phyloP scores from a whole-genome alignment of 1,140 invertebrate species.

The Neelides sp. region DNA sequence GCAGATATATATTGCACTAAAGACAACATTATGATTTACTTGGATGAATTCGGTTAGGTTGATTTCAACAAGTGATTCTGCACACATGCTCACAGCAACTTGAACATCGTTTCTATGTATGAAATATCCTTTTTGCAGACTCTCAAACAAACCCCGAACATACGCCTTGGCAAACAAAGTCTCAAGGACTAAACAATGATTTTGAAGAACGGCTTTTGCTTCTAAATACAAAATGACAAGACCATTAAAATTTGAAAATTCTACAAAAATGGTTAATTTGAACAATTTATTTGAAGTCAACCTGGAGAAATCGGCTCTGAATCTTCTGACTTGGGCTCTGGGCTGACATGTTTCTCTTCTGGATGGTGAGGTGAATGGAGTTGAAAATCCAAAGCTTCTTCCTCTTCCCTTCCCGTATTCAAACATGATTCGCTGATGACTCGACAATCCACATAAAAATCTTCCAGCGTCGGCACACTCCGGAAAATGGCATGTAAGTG shows the following conservation, averaged over 20 bases:
- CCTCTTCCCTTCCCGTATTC: not conserved
- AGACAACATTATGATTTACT: conserved; percentile 31
- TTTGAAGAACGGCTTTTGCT: conserved; percentile 39
- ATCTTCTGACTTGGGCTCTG: conserved; percentile 33
- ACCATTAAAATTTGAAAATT: too few relatives aligned
- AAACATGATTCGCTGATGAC: conserved; percentile 2
- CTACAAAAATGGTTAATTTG: not conserved
- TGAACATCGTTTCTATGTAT: conserved; percentile 53
- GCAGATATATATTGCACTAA: too few relatives aligned
- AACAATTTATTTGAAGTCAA: conserved; percentile 10
- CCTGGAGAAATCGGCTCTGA: conserved; percentile 28
- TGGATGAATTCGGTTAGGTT: conserved; percentile 57
- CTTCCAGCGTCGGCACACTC: conserved; percentile 31
- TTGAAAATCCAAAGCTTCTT: not conserved
- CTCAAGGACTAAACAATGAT: conserved; percentile 48
- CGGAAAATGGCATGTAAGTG: conserved; percentile 35
- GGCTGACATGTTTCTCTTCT: conserved; percentile 25
- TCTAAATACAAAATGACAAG: not conserved
- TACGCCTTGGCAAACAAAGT: conserved; percentile 54
- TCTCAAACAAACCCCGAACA: conserved; percentile 50
- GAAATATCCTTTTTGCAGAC: conserved; percentile 46
- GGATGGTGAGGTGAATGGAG: too few relatives aligned
- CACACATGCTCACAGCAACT: conserved; percentile 58
- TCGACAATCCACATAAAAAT: conserved; percentile 31
- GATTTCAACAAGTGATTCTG: conserved; percentile 54